A percentile compares a stretch with the other conserved stretches of the same genome.
Evolutionary conservation across 2,797 vertebrate species (phyloP).

Genomic region (Anas georgica): DNA sequence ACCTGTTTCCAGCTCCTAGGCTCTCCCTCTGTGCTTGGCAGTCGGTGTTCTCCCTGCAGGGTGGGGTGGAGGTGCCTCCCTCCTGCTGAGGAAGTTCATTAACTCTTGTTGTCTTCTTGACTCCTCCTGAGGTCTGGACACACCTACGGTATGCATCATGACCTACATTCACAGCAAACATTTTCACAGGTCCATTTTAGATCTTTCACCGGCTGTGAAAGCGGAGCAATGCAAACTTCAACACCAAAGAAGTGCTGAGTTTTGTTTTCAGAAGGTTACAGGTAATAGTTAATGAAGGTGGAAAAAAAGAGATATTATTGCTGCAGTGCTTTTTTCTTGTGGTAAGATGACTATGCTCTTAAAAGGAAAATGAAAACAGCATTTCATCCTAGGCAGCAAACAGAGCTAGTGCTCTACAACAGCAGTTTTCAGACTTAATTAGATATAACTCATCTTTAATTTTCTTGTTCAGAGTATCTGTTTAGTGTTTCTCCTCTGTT

Average conservation of each 20-base stretch:
- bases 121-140: not conserved
- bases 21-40: not conserved
- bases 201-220: not conserved
- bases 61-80: slow-evolving; percentile 17
- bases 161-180: not conserved
- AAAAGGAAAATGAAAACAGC: not conserved
- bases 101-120: not conserved
- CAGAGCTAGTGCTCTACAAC: not conserved
- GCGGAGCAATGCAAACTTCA: not conserved
- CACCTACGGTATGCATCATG: slow-evolving; percentile 10
- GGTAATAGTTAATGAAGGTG: not conserved
- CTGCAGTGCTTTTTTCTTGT: not conserved
- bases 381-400: not conserved
- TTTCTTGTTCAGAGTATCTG: not conserved
- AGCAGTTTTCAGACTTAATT: not conserved
- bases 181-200: not conserved
- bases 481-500: not conserved
- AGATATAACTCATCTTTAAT: not conserved
- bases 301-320: not conserved
- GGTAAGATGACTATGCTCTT: not conserved
- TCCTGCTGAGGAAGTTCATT: slow-evolving; percentile 1
- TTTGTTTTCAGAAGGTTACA: slow-evolving; percentile 21
- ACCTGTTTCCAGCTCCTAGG: not conserved
- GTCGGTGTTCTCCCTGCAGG: not conserved
- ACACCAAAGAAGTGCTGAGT: not conserved